These are phyloP conservation scores for Torymus auratus DNA, from an alignment of 2,888 invertebrate species.

Conservation along the genomic window DNA sequence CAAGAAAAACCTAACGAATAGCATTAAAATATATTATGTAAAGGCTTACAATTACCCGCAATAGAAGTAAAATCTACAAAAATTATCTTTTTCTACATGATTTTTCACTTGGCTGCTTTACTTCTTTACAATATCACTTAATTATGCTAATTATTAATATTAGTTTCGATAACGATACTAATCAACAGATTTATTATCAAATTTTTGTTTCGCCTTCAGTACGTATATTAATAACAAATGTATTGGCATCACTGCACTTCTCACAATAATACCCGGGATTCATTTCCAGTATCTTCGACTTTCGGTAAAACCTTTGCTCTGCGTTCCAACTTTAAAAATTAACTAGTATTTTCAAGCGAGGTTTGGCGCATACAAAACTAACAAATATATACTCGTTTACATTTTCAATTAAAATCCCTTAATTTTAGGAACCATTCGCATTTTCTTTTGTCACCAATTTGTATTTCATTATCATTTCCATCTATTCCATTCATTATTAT, in stretches of 20 bases:
- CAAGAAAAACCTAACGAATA: conserved; percentile 44
- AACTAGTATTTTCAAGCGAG: conserved; percentile 40
- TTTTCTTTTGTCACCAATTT: conserved; percentile 19
- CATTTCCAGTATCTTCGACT: neutral
- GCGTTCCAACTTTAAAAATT: conserved; percentile 24
- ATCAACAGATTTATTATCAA: conserved; percentile 54
- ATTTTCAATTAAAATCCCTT: conserved; percentile 22
- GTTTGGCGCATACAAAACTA: conserved; percentile 29
- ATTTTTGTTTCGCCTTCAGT: conserved; percentile 39
- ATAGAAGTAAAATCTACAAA: conserved; percentile 47
- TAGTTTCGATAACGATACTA: conserved; percentile 45
- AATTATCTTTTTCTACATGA: conserved; percentile 38
- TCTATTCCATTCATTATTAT: neutral
- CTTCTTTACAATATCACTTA: conserved; percentile 45
- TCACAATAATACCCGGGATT: conserved; percentile 32
- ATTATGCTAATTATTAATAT: conserved; percentile 47
- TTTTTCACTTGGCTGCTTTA: conserved; percentile 26
- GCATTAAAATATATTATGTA: conserved; percentile 46
- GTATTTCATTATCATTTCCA: neutral
- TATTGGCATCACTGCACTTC: conserved; percentile 46
- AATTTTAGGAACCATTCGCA: conserved; percentile 39
- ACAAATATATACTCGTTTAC: conserved; percentile 16
- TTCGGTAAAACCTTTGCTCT: neutral
- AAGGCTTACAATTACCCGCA: conserved; percentile 26
- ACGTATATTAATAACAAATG: conserved; percentile 50